Base-by-base conservation (phyloP, 2,888 invertebrate genomes). In the Myathropa florea region DNA sequence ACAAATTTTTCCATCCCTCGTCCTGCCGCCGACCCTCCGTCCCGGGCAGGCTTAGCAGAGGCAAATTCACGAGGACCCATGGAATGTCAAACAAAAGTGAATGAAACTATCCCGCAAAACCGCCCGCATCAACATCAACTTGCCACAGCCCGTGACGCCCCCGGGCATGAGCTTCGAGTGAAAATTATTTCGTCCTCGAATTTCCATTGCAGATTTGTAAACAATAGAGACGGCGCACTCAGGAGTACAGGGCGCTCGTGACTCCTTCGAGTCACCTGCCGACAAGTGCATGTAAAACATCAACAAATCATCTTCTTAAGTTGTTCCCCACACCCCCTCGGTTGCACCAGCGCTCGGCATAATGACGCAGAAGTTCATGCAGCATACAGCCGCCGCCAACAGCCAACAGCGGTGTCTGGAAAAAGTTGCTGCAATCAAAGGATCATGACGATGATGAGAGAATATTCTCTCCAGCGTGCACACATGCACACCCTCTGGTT, bases 121-220 rank as follows among this genome's bases (percentile, higher is more conserved):
- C 55, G 3, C 39, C 28, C 9, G 61, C 23, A 21, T 26, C 12
- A 33, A 33, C 30, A 33, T 33, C 30, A 33, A 33, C 30, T 30
- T 30, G 9, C 9, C 30, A 10, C 9, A 30, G 30, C 33, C 12
- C 10, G 6, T 18, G 21, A 14, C 24, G 46, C 26, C 28, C 1
- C 18, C 24, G 72, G 33, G 12, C 61, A 55, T 59, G 26, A 63
- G 60, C 28, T 21, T 59, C 64, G 71, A 72, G 78, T 79, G 72
- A 64, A 83, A 73, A 79, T 83, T 83, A 79, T 83, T 79, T 83
- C 83, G 73, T 83, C 73, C 71, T 70, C 33, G 46, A 71, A 70
- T 75, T 75, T 84, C 71, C 76, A 84, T 72, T 84, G 76, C 84
- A 84, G 80, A 84, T 84, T 81, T 80, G 71, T 71, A 84, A 84